Evolutionary conservation across 2,888 invertebrate species (phyloP), one percentile per base, ranked within the genome.

Genomic region (Heliconius charithonia): DNA sequence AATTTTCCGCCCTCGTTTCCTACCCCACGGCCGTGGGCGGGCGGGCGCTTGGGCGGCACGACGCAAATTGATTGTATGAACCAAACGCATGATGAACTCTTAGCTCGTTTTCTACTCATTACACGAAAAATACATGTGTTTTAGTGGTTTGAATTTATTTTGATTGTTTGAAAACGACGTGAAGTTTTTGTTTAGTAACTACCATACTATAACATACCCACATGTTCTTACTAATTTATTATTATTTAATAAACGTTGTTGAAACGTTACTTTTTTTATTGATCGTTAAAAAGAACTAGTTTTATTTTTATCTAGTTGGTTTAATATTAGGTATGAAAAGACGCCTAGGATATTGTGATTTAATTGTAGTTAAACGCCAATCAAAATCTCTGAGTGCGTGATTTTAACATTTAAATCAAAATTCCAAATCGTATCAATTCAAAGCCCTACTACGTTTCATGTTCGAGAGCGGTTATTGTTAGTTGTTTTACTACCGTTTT

Each of bases 1-100:
- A 77, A 80, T 80, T 77, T 75, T 74, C 65, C 75, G 66, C 51
- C 62, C 75, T 66, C 67, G 77, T 80, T 80, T 78, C 72, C 75
- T 67, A 62, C 22, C 72, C 72, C 22, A 2, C n/a, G 37, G 9
- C 10, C 37, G 37, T 37, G 37, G 37, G 37, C 77, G 41, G 41
- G 66, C 45, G 45, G 66, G 72, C 66, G n/a, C n/a, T 22, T n/a
- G 67, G 71, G 71, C 66, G 70, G 27, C 56, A 45, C 19, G 25
- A 37, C 51, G 69, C 56, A 78, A 73, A 78, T 78, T 78, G 77
- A 78, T 79, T 70, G 25, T 63, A 77, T 69, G 37, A 71, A 73
- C 59, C 45, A 80, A 78, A 80, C 75, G 71, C 77, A 77, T 72
- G 77, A 75, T 77, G 25, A 63, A 77, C 29, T n/a, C 74, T 76